A percentile compares a stretch with the other conserved stretches of the same genome.
phyloP scores from a whole-genome alignment of 2,797 vertebrate species.

The Craterocephalus amniculus region DNA sequence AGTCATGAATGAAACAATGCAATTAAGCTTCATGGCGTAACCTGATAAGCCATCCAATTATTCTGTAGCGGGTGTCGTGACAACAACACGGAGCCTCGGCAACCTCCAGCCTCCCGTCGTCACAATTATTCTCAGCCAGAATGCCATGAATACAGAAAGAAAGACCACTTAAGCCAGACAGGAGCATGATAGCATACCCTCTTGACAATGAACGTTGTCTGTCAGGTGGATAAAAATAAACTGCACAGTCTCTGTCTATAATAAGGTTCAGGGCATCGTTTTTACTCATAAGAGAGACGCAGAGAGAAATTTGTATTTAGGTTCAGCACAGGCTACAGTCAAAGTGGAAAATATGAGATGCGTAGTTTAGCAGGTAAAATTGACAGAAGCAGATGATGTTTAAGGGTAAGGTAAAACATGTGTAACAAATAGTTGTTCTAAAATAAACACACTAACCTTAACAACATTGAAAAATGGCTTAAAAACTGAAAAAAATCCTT shows the following conservation, averaged over 20 bases:
- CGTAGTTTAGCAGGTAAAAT: not conserved
- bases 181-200: slow-evolving; percentile 35
- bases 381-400: not conserved
- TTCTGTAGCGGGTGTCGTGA: slow-evolving; percentile 73
- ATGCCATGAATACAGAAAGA: slow-evolving; percentile 53
- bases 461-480: slow-evolving; percentile 36
- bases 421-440: slow-evolving; percentile 6
- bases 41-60: slow-evolving; percentile 69
- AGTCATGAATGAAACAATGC: slow-evolving; percentile 51
- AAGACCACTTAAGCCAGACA: slow-evolving; percentile 43
- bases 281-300: slow-evolving; percentile 1
- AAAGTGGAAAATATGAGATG: slow-evolving; percentile 1
- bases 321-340: not conserved
- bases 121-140: slow-evolving; percentile 49
- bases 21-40: slow-evolving; percentile 67
- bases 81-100: slow-evolving; percentile 55
- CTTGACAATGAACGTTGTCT: slow-evolving; percentile 28
- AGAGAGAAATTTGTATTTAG: not conserved
- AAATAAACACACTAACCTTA: slow-evolving; percentile 45
- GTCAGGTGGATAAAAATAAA: slow-evolving; percentile 44
- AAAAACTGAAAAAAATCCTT: slow-evolving; percentile 19
- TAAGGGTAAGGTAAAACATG: slow-evolving; percentile 1
- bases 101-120: slow-evolving; percentile 5
- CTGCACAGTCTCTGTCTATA: slow-evolving; percentile 10
- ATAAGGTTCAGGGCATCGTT: slow-evolving; percentile 21